These are phyloP conservation scores for Zygogramma bicolorata DNA, from an alignment of 2,888 invertebrate species.

Conservation along the genomic window DNA sequence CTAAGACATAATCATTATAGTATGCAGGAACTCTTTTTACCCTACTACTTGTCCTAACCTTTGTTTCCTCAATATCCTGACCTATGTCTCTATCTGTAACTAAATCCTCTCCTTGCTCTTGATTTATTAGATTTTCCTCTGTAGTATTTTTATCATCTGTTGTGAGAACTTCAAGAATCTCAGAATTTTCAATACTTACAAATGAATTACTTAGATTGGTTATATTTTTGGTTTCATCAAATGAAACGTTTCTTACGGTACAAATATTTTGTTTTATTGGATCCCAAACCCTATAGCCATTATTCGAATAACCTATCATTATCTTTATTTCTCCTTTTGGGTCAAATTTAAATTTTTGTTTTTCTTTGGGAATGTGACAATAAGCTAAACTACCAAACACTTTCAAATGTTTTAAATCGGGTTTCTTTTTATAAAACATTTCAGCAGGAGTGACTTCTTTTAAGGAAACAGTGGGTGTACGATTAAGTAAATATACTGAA, in stretches of 20 bases:
- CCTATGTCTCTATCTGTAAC: conserved; percentile 2
- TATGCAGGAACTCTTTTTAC: neutral
- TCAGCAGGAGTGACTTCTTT: conserved; percentile 12
- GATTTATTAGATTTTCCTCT: conserved; percentile 12
- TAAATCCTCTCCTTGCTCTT: conserved; percentile 18
- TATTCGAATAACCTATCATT: conserved; percentile 37
- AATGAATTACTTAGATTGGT: conserved; percentile 11
- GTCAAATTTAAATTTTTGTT: conserved; percentile 24
- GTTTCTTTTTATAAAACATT: conserved; percentile 18
- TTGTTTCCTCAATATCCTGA: conserved; percentile 13
- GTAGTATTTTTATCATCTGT: conserved; percentile 16
- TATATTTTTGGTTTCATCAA: conserved; percentile 39
- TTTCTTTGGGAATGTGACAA: conserved; percentile 36
- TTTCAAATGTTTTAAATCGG: conserved; percentile 19
- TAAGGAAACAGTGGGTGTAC: neutral
- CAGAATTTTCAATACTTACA: neutral
- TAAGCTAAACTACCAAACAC: conserved; percentile 26
- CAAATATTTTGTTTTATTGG: conserved; percentile 49
- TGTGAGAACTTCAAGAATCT: neutral
- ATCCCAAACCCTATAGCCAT: conserved; percentile 57
- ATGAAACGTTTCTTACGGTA: conserved; percentile 30
- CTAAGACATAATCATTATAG: conserved; percentile 4
- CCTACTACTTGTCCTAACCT: conserved; percentile 17
- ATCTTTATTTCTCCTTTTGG: conserved; percentile 23
- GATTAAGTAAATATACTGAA: conserved; percentile 17